These are phyloP conservation scores for Synaphobranchus kaupii DNA, from an alignment of 2,797 vertebrate species.

Conservation along the genomic window DNA sequence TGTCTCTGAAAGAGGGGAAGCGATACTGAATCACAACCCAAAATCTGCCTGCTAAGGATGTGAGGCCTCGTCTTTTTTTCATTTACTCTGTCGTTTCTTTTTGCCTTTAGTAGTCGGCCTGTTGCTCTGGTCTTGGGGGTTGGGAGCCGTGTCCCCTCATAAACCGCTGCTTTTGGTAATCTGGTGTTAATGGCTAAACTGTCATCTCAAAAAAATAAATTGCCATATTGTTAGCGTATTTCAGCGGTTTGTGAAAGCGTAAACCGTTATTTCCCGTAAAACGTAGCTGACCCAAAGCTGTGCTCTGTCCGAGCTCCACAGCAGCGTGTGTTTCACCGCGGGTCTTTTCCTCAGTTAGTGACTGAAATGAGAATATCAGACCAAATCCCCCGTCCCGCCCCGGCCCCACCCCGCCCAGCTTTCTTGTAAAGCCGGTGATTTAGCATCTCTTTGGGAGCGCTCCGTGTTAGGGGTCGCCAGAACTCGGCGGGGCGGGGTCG, in stretches of 20 bases:
- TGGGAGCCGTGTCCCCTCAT: too few relatives aligned
- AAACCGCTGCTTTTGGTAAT: not conserved
- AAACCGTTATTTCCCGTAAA: not conserved
- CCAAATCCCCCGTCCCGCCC: not conserved
- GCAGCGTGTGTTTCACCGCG: not conserved
- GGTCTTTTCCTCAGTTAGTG: not conserved
- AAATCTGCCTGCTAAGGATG: constrained; percentile 28
- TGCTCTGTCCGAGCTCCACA: not conserved
- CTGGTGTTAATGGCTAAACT: not conserved
- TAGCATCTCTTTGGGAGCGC: not conserved
- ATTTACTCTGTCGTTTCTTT: too few relatives aligned
- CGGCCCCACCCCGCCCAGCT: too few relatives aligned
- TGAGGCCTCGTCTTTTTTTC: not conserved
- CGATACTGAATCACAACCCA: not conserved
- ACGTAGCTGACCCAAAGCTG: too few relatives aligned
- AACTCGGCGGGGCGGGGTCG: not conserved
- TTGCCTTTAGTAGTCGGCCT: too few relatives aligned
- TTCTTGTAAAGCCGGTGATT: not conserved
- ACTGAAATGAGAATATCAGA: not conserved
- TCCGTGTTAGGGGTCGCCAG: not conserved
- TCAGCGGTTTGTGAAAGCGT: not conserved
- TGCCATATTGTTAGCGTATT: not conserved
- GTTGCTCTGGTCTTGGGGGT: not conserved
- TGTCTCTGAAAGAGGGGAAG: not conserved
- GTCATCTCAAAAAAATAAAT: not conserved